Evolutionary conservation across 2,888 invertebrate species (phyloP).

Genomic region (Pheosia gnoma): DNA sequence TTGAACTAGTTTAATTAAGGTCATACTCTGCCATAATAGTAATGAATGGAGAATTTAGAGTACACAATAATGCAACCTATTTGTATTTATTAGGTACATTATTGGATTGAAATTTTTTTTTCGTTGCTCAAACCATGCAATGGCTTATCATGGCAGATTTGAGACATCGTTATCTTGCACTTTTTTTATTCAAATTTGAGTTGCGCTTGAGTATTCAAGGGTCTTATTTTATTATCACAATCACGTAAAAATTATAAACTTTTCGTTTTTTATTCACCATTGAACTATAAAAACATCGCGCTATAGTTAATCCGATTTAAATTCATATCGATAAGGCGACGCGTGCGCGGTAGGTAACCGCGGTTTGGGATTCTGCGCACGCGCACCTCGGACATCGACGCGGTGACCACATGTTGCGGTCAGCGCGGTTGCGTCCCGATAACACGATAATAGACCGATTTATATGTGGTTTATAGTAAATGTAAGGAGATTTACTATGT

Average conservation of each 20-base stretch:
- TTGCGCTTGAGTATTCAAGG: no score
- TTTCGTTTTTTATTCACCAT: background rate
- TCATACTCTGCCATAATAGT: conserved; percentile 4
- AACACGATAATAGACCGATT: conserved; percentile 22
- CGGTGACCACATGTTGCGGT: conserved; percentile 42
- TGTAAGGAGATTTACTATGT: background rate
- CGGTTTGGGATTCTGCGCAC: conserved; percentile 63
- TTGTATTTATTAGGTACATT: no score
- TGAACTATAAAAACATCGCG: conserved; percentile 32
- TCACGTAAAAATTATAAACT: background rate
- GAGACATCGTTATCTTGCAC: no score
- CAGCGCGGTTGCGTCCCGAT: conserved; percentile 21
- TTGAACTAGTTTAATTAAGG: conserved; percentile 26
- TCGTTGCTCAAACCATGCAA: no score
- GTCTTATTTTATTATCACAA: background rate
- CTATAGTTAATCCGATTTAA: conserved; percentile 73
- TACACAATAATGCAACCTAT: background rate
- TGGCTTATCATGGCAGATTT: no score
- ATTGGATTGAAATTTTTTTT: no score
- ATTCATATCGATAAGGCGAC: conserved; percentile 73
- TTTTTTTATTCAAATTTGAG: no score
- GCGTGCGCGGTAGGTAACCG: conserved; percentile 69
- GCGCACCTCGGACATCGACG: conserved; percentile 45
- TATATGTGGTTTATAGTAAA: conserved; percentile 28
- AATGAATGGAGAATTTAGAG: background rate